Percentiles rank a stretch among this genome's conserved stretches.
phyloP scores from a whole-genome alignment of 2,888 invertebrate genomes.

The Argyra leucocephala region DNA sequence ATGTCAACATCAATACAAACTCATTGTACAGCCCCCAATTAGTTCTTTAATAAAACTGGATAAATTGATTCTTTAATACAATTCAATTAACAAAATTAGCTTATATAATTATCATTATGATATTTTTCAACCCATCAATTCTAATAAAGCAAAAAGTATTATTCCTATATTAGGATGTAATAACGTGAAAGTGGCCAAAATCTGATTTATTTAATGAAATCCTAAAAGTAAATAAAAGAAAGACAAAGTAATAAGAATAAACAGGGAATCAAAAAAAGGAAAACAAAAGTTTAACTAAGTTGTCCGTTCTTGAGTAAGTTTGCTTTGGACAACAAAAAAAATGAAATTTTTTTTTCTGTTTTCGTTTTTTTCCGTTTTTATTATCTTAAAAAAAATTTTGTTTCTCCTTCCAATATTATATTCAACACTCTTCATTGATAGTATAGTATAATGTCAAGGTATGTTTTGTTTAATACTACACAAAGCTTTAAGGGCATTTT shows the following conservation, averaged over 20 bases:
- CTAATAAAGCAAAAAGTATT: neutral
- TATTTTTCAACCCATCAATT: too few relatives aligned
- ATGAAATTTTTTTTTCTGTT: neutral
- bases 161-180: neutral
- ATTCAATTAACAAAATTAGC: too few relatives aligned
- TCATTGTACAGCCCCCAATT: too few relatives aligned
- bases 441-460: neutral
- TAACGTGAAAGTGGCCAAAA: neutral
- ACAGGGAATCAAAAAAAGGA: neutral
- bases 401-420: neutral
- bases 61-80: too few relatives aligned
- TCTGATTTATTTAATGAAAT: neutral
- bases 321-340: neutral
- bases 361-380: neutral
- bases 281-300: conserved; percentile 3
- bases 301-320: neutral
- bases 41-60: too few relatives aligned
- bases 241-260: neutral
- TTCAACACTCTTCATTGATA: neutral
- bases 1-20: too few relatives aligned
- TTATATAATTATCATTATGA: too few relatives aligned
- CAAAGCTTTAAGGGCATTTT: too few relatives aligned
- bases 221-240: neutral
- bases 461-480: neutral
- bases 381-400: neutral